These are phyloP conservation scores for Epirrhoe alternata DNA, from an alignment of 2,888 invertebrate genomes.

Conservation along the genomic window DNA sequence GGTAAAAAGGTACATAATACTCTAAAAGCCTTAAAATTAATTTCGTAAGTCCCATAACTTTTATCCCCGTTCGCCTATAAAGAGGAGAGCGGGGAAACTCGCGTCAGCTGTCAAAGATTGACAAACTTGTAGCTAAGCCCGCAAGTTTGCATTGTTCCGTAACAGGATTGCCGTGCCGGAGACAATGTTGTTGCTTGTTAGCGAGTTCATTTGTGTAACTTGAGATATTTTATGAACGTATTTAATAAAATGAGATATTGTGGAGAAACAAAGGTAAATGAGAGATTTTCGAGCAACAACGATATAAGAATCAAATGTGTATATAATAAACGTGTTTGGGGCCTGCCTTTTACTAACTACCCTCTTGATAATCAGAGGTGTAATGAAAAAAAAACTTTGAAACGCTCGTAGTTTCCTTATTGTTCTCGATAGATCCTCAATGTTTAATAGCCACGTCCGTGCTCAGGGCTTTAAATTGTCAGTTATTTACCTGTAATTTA, in stretches of 20 bases:
- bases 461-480: too few species aligned
- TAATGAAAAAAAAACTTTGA: too few species aligned
- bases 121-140: conserved; percentile 21
- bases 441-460: too few species aligned
- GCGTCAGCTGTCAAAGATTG: conserved; percentile 34
- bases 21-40: conserved; percentile 8
- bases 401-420: too few species aligned
- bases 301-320: too few species aligned
- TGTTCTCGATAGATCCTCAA: too few species aligned
- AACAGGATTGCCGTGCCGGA: conserved; percentile 26
- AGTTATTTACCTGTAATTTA: too few species aligned
- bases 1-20: neutral
- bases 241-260: neutral
- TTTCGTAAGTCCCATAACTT: conserved; percentile 9
- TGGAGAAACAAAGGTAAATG: neutral
- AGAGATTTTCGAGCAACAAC: too few species aligned
- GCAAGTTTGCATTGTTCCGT: conserved; percentile 30
- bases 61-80: conserved; percentile 19
- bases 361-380: too few species aligned
- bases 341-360: too few species aligned
- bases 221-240: neutral
- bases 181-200: conserved; percentile 27
- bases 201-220: conserved; percentile 12
- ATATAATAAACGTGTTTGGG: too few species aligned
- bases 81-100: conserved; percentile 8